Evolutionary conservation across 2,888 invertebrate genomes (phyloP).

Genomic region (Entomobrya proxima): DNA sequence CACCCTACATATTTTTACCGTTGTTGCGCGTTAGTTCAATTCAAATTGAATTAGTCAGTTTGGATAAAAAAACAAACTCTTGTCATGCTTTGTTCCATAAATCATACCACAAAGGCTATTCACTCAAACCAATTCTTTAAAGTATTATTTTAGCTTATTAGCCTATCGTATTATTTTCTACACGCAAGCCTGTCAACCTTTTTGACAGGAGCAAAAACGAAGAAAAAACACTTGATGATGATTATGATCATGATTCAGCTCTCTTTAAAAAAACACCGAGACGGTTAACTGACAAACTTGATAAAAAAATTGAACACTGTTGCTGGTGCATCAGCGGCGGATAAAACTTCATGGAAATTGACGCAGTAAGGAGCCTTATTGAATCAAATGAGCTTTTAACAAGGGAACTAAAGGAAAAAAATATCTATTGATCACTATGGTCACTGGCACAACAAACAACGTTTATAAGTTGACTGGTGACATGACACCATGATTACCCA

Average conservation of each 20-base stretch:
- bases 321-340: no score
- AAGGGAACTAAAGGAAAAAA: neutral
- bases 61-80: slow-evolving; percentile 14
- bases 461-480: slow-evolving; percentile 51
- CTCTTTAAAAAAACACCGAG: slow-evolving; percentile 52
- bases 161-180: slow-evolving; percentile 50
- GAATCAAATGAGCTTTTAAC: slow-evolving; percentile 37
- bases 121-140: slow-evolving; percentile 2
- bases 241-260: slow-evolving; percentile 59
- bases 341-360: neutral
- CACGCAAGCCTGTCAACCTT: slow-evolving; percentile 57
- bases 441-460: slow-evolving; percentile 22
- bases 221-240: no score
- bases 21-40: neutral
- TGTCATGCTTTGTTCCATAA: slow-evolving; percentile 48
- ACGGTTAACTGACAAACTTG: slow-evolving; percentile 36
- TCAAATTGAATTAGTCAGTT: neutral
- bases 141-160: slow-evolving; percentile 40
- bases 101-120: slow-evolving; percentile 49
- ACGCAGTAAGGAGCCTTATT: slow-evolving; percentile 40
- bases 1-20: neutral
- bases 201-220: slow-evolving; percentile 51
- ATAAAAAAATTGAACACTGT: neutral
- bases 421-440: slow-evolving; percentile 43
- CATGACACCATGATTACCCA: slow-evolving; percentile 64